Percentiles rank a stretch among this genome's conserved stretches.
phyloP scores from a whole-genome alignment of 2,888 invertebrate species.

The Nemapogon koenigi region DNA sequence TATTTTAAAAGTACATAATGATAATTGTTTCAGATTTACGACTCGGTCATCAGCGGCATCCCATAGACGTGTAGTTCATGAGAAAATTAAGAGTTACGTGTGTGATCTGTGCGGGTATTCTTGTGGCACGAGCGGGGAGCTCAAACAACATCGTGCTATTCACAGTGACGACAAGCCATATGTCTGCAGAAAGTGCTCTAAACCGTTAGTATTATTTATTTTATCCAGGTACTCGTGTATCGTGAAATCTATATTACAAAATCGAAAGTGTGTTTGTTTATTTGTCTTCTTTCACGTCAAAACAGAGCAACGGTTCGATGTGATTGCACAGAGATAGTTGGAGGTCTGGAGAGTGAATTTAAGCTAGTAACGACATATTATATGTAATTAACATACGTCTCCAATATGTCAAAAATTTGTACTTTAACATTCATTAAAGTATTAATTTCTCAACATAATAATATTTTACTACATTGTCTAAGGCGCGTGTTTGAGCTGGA shows the following conservation, averaged over 20 bases:
- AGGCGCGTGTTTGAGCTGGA: no score
- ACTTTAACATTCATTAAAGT: no score
- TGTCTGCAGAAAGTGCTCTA: constrained; percentile 55
- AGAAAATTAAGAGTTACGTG: constrained; percentile 62
- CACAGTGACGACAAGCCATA: constrained; percentile 64
- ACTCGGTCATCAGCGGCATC: constrained; percentile 57
- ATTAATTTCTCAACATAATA: no score
- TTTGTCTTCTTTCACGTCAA: neutral
- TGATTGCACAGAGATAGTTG: no score
- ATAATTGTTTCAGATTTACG: constrained; percentile 52
- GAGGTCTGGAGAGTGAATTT: no score
- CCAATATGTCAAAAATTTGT: no score
- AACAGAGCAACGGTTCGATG: no score
- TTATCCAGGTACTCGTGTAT: neutral
- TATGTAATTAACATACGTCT: no score
- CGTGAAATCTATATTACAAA: neutral
- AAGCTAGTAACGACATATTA: no score
- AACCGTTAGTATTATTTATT: constrained; percentile 18
- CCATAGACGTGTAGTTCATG: constrained; percentile 61
- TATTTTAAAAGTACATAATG: no score
- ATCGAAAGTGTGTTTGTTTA: neutral
- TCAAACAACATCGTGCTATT: constrained; percentile 63
- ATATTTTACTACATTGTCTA: no score
- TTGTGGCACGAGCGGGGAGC: constrained; percentile 63
- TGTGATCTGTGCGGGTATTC: constrained; percentile 65